Evolutionary conservation across 2,888 invertebrate species (phyloP), one percentile per base, ranked within the genome.

Genomic region (Aleiodes alternator): DNA sequence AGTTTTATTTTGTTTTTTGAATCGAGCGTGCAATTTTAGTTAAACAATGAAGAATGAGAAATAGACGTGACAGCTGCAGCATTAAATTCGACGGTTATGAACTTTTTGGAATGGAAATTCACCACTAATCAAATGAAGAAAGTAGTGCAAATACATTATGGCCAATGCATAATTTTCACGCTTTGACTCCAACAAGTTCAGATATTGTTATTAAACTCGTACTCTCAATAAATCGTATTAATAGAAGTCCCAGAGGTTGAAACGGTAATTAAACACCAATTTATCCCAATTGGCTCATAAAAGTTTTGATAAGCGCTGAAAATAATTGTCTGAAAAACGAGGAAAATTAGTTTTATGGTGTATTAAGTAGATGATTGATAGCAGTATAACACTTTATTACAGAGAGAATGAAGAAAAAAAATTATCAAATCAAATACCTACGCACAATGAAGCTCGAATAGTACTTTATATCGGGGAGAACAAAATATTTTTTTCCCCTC

Each of bases 181-280:
- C 23, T 23, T 2, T 23, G 23, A 23, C 23, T 23, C 23, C 23
- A 23, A 53, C 5, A 14, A 5, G 14, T 14, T 7, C 4, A 53
- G 53, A 2, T 14, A 53, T 55, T 55, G 12, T 61, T 43, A 43
- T 61, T 38, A n/a, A 34, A 38, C 16, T 11, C 8, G 16, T 43
- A n/a, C 29, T 14, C n/a, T 38, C 34, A 14, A 61, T 61, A 34
- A 34, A 38, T 31, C 9, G 16, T 16, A n/a, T 38, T 38, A 38
- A 43, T 34, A 14, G 29, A 11, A 61, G 34, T 61, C 11, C 61
- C 43, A 9, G 6, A 38, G 7, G 43, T n/a, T 61, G 16, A 61
- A 43, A n/a, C 16, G 61, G 38, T 61, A n/a, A 61, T 38, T 38
- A 61, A 61, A 38, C 38, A 61, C n/a, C 61, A 38, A 61, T 61